A percentile compares a stretch with the other conserved stretches of the same genome.
Evolutionary conservation across 1,140 invertebrate genomes (phyloP).

Genomic region (Hyles euphorbiae): DNA sequence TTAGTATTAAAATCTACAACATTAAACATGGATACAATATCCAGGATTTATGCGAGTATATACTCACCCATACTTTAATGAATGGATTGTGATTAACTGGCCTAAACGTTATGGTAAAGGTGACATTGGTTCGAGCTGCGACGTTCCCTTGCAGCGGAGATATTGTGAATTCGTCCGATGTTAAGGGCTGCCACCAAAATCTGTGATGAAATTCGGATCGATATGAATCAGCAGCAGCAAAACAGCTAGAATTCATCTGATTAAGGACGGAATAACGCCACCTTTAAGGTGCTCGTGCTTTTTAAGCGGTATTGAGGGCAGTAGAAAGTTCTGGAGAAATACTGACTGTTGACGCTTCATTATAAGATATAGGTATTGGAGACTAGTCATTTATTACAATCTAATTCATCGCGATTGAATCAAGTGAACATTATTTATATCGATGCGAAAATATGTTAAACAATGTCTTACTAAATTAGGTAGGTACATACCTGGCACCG

Average conservation of each 20-base stretch:
- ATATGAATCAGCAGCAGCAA: too few relatives aligned
- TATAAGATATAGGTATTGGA: too few relatives aligned
- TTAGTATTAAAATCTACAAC: too few relatives aligned
- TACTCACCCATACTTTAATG: conserved; percentile 64
- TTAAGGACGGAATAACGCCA: too few relatives aligned
- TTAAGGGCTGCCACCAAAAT: conserved; percentile 63
- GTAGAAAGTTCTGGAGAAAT: too few relatives aligned
- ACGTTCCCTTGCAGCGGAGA: conserved; percentile 55
- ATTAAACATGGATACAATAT: not conserved
- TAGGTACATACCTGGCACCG: conserved; percentile 41
- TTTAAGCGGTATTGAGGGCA: too few relatives aligned
- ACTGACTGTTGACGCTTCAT: too few relatives aligned
- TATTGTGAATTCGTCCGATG: conserved; percentile 56
- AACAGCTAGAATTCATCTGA: too few relatives aligned
- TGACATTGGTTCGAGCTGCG: conserved; percentile 56
- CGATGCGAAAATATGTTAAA: not conserved
- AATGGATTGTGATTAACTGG: conserved; percentile 59
- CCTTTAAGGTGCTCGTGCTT: too few relatives aligned
- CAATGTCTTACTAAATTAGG: not conserved
- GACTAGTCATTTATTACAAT: too few relatives aligned
- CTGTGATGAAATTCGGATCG: conserved; percentile 22
- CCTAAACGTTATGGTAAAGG: conserved; percentile 57
- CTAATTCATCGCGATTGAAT: too few relatives aligned
- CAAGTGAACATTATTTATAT: too few relatives aligned
- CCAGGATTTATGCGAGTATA: not conserved